Evolutionary conservation across 2,797 vertebrate species (phyloP).

Genomic region (Crenuchus spilurus): DNA sequence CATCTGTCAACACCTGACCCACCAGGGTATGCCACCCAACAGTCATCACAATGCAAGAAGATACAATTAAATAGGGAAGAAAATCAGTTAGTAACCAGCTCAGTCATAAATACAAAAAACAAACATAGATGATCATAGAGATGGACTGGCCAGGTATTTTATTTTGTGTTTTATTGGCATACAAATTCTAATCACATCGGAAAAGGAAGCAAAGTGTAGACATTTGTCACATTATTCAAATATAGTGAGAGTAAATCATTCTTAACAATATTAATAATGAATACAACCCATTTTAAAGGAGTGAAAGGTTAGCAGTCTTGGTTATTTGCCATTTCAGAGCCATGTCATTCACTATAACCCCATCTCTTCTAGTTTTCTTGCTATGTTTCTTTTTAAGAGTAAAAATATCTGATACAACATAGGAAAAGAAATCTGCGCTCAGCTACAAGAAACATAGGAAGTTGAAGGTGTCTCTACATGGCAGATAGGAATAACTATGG

Average conservation of each 20-base stretch:
- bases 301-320: not conserved
- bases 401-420: not conserved
- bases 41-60: constrained; percentile 37
- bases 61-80: constrained; percentile 11
- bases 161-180: constrained; percentile 40
- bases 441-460: constrained; percentile 14
- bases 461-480: constrained; percentile 10
- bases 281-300: not conserved
- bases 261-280: not conserved
- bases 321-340: too few species aligned
- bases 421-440: constrained; percentile 15
- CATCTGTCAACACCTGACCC: constrained; percentile 59
- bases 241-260: not conserved
- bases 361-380: not conserved
- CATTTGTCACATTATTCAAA: constrained; percentile 5
- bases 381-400: not conserved
- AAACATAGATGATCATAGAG: constrained; percentile 30
- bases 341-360: too few species aligned
- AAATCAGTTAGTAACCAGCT: constrained; percentile 24
- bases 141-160: constrained; percentile 28
- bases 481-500: not conserved
- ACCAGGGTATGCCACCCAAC: constrained; percentile 60
- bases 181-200: too few species aligned
- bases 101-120: constrained; percentile 13
- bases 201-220: constrained; percentile 1